These are phyloP conservation scores for Drosophila kambysellisi DNA, from an alignment of 2,888 invertebrate genomes.

Conservation along the genomic window DNA sequence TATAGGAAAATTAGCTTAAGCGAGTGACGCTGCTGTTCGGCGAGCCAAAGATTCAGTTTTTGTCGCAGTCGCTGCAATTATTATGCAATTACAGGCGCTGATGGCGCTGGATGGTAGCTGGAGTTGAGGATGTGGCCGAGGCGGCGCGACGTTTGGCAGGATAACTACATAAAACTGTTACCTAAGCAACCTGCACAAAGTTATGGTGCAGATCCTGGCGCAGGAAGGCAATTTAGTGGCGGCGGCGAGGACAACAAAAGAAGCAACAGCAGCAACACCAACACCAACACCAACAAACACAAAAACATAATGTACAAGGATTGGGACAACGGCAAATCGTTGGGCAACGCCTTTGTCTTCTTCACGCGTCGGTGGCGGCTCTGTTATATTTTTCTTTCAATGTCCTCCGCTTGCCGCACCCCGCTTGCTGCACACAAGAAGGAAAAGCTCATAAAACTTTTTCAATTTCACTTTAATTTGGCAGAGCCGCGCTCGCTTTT, in stretches of 20 bases:
- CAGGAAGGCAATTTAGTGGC: conserved; percentile 74
- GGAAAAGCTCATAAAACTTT: conserved; percentile 83
- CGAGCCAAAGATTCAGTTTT: conserved; percentile 32
- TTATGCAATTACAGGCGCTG: conserved; percentile 72
- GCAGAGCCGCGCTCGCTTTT: conserved; percentile 33
- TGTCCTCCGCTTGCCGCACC: conserved; percentile 36
- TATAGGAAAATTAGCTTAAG: conserved; percentile 77
- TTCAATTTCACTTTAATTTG: conserved; percentile 83
- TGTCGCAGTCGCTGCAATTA: conserved; percentile 66
- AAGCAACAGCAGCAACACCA: conserved; percentile 23
- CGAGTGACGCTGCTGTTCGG: conserved; percentile 22
- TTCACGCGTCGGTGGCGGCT: conserved; percentile 75
- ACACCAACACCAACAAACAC: conserved; percentile 6
- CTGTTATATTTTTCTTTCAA: conserved; percentile 79
- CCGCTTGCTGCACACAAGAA: conserved; percentile 49
- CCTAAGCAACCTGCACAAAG: conserved; percentile 79
- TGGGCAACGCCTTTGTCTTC: conserved; percentile 70
- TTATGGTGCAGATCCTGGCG: conserved; percentile 45
- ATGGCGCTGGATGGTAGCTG: conserved; percentile 26
- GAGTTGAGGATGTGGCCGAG: conserved; percentile 1
- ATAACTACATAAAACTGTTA: conserved; percentile 79
- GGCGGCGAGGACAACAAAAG: conserved; percentile 30
- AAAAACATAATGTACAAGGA: conserved; percentile 20
- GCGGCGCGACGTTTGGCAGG: conserved; percentile 25
- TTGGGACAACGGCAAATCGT: conserved; percentile 49